These are phyloP conservation scores for Drosophila diplacantha DNA, from an alignment of 2,888 invertebrate species.

Conservation along the genomic window DNA sequence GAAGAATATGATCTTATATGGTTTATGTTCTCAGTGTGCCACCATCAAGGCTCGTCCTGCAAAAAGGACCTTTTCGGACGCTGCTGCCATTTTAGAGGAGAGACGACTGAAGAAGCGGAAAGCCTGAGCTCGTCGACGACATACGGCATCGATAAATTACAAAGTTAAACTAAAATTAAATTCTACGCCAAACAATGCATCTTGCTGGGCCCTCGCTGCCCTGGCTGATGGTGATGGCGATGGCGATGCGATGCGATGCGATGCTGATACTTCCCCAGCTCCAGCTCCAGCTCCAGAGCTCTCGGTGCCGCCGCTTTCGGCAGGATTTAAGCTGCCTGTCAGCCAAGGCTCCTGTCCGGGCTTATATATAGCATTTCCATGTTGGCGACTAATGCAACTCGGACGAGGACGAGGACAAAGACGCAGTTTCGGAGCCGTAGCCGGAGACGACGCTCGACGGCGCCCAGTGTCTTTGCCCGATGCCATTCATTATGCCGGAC, in stretches of 20 bases:
- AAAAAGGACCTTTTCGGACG: constrained; percentile 30
- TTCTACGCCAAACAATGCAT: constrained; percentile 73
- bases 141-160: constrained; percentile 73
- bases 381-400: constrained; percentile 72
- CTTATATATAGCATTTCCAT: constrained; percentile 69
- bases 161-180: constrained; percentile 73
- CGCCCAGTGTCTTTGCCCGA: constrained; percentile 68
- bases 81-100: constrained; percentile 15
- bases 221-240: constrained; percentile 8
- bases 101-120: constrained; percentile 5
- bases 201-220: constrained; percentile 52
- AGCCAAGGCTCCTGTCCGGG: constrained; percentile 53
- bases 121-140: constrained; percentile 57
- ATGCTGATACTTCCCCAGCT: constrained; percentile 29
- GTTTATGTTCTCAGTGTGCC: constrained; percentile 9
- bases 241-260: constrained; percentile 10
- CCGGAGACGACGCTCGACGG: constrained; percentile 41
- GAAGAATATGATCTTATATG: background rate
- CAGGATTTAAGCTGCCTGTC: constrained; percentile 74
- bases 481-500: constrained; percentile 71
- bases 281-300: constrained; percentile 5
- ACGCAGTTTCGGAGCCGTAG: constrained; percentile 12
- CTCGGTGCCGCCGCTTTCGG: constrained; percentile 53
- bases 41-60: constrained; percentile 28
- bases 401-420: constrained; percentile 32